These are phyloP conservation scores for Prionace glauca DNA, from an alignment of 2,797 vertebrate genomes.

Conservation along the genomic window DNA sequence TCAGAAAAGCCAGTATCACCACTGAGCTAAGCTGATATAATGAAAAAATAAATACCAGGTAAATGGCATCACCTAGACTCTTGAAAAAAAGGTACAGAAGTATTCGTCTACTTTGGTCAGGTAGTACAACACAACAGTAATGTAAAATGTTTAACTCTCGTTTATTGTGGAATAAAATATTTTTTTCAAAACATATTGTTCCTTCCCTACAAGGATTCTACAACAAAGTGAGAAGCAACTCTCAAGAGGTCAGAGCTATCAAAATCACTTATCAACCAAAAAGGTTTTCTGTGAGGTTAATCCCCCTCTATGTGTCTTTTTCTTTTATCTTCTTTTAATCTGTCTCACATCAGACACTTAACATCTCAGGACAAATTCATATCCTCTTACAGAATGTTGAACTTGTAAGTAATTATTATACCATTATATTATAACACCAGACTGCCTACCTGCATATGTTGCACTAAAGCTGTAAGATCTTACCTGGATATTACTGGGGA, in stretches of 20 bases:
- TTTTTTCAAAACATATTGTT: not conserved
- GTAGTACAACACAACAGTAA: not conserved
- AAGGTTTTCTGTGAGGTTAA: not conserved
- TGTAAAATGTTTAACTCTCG: not conserved
- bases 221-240: not conserved
- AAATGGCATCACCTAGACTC: not conserved
- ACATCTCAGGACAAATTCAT: not conserved
- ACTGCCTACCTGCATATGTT: not conserved
- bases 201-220: not conserved
- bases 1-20: not conserved
- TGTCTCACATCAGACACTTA: not conserved
- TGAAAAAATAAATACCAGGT: not conserved
- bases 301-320: not conserved
- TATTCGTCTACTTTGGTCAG: not conserved
- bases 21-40: not conserved
- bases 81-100: not conserved
- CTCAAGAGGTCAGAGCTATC: not conserved
- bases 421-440: not conserved
- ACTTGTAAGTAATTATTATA: not conserved
- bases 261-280: not conserved
- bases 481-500: constrained; percentile 98
- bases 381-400: no score
- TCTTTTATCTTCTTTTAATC: no score
- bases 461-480: no score
- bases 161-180: not conserved